Percentiles rank a stretch among this genome's conserved stretches.
These are phyloP conservation scores for Tenebrosternarchus preto DNA, from an alignment of 2,113 vertebrate species.

Conservation along the genomic window DNA sequence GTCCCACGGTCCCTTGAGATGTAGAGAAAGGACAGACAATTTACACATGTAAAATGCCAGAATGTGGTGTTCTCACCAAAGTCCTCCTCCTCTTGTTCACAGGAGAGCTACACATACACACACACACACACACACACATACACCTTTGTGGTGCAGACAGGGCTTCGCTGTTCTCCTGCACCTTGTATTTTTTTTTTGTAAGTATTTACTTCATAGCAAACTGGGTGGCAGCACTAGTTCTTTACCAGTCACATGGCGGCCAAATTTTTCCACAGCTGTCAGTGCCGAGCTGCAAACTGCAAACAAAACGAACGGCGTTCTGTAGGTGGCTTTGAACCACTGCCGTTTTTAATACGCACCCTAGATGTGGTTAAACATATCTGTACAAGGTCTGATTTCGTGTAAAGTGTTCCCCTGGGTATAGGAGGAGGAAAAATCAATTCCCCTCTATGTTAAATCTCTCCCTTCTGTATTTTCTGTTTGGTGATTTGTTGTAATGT, in stretches of 20 bases:
- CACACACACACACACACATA: too few relatives aligned
- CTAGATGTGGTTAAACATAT: conserved; percentile 44
- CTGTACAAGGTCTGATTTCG: conserved; percentile 45
- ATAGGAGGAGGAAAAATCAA: conserved; percentile 46
- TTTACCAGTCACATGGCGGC: not conserved
- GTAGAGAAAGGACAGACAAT: conserved; percentile 55
- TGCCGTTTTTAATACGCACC: conserved; percentile 32
- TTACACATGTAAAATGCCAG: conserved; percentile 60
- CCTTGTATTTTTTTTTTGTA: not conserved
- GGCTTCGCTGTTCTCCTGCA: conserved; percentile 21
- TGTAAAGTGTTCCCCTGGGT: conserved; percentile 47
- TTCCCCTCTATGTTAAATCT: conserved; percentile 50
- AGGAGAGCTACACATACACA: conserved; percentile 40
- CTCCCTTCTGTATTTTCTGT: conserved; percentile 40
- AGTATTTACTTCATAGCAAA: not conserved
- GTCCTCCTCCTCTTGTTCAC: conserved; percentile 43
- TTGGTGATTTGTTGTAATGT: conserved; percentile 54
- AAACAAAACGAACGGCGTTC: conserved; percentile 14
- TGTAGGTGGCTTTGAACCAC: conserved; percentile 18
- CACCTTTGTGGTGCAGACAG: conserved; percentile 45
- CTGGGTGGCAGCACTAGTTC: not conserved
- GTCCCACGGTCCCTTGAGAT: conserved; percentile 57
- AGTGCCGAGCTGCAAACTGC: conserved; percentile 9
- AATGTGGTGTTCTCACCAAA: conserved; percentile 53
- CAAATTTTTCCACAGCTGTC: not conserved